phyloP scores from a whole-genome alignment of 1,140 invertebrate species.

The Uloborus diversus region DNA sequence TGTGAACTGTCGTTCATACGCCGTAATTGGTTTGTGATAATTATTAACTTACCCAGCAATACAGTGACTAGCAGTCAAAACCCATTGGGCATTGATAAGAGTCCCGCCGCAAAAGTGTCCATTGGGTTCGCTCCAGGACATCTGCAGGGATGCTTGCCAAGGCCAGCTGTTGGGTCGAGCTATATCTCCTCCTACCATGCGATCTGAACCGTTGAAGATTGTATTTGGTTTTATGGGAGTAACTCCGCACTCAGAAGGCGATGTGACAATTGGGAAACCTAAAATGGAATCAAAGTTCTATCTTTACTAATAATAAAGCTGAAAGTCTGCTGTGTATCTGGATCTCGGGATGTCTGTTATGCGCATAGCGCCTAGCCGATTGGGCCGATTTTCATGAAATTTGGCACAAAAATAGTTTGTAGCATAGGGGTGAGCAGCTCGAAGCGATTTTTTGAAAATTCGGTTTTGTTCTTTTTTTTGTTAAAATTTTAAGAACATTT shows the following conservation, averaged over 20 bases:
- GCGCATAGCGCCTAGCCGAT: too few species aligned
- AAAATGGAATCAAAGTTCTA: too few species aligned
- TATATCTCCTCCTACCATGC: conserved; percentile 86
- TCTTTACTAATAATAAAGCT: too few species aligned
- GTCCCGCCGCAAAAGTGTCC: conserved; percentile 80
- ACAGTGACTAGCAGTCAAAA: conserved; percentile 86
- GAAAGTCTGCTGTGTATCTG: too few species aligned
- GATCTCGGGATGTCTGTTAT: too few species aligned
- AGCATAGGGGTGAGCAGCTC: too few species aligned
- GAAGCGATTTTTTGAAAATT: too few species aligned
- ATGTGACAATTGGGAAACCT: neutral
- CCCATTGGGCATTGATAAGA: conserved; percentile 79
- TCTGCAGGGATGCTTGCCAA: conserved; percentile 70
- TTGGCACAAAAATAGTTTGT: too few species aligned
- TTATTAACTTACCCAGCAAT: conserved; percentile 63
- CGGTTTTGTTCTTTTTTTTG: too few species aligned
- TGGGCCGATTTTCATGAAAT: too few species aligned
- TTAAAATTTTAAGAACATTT: too few species aligned
- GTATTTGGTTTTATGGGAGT: conserved; percentile 22
- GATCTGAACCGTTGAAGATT: neutral
- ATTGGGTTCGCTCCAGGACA: conserved; percentile 21
- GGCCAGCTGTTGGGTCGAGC: conserved; percentile 84
- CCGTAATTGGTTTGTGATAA: neutral
- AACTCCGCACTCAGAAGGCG: conserved; percentile 11
- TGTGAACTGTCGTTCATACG: neutral